These are phyloP conservation scores for Tineola bisselliella DNA, from an alignment of 2,888 invertebrate species.

Conservation along the genomic window DNA sequence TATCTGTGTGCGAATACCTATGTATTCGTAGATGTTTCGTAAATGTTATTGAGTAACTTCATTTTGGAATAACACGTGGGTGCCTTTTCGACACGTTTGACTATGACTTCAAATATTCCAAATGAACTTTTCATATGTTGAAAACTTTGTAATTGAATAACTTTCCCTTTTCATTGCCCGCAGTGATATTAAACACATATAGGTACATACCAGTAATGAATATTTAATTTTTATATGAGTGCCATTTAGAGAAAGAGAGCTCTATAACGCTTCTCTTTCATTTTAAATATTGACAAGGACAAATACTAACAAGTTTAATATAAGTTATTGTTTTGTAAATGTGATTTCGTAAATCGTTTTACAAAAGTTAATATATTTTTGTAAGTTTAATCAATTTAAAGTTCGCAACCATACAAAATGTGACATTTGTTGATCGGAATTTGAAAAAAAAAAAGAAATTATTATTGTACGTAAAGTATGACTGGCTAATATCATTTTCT, in stretches of 20 bases:
- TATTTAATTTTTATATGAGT: conserved; percentile 9
- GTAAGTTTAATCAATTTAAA: too few species aligned
- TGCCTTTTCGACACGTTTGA: not conserved
- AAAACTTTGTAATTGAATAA: conserved; percentile 22
- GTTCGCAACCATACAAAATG: too few species aligned
- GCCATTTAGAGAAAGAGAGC: too few species aligned
- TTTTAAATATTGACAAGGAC: not conserved
- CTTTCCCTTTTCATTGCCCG: conserved; percentile 16
- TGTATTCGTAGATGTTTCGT: not conserved
- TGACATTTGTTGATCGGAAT: too few species aligned
- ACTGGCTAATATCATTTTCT: conserved; percentile 35
- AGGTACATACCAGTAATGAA: conserved; percentile 5
- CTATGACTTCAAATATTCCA: conserved; percentile 19
- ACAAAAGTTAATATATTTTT: too few species aligned
- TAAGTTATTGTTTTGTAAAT: not conserved
- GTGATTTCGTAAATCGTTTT: too few species aligned
- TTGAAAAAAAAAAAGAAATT: too few species aligned
- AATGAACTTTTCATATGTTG: conserved; percentile 21
- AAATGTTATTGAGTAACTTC: not conserved
- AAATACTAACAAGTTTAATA: not conserved
- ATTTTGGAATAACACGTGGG: not conserved
- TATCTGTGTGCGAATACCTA: too few species aligned
- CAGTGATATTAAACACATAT: conserved; percentile 7
- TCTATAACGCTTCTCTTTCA: not conserved
- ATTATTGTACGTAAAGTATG: conserved; percentile 35